phyloP scores from a whole-genome alignment of 2,888 invertebrate species.

The Orchesellides sinensis region DNA sequence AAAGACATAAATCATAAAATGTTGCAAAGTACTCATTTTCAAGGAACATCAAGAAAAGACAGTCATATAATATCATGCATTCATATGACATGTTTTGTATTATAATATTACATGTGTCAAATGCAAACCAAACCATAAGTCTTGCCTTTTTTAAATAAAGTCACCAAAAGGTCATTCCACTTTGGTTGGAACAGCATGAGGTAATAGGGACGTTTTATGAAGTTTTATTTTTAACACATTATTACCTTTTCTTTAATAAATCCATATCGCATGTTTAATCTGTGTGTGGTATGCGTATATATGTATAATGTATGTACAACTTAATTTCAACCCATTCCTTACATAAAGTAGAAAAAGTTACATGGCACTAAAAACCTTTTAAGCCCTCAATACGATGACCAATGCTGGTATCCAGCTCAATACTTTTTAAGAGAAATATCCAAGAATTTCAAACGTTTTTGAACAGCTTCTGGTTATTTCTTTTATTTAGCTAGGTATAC shows the following conservation, averaged over 20 bases:
- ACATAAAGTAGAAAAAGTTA: too few species aligned
- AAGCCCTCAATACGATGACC: too few species aligned
- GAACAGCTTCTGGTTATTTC: neutral
- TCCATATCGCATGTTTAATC: neutral
- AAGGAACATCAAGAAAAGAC: neutral
- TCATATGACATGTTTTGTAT: neutral
- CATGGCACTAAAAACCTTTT: too few species aligned
- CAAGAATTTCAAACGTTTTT: neutral
- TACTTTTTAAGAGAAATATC: too few species aligned
- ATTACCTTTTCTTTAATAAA: neutral
- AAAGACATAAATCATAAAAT: conserved; percentile 40
- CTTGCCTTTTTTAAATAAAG: neutral
- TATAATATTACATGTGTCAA: conserved; percentile 15
- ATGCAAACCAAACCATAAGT: conserved; percentile 29
- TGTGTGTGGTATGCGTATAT: neutral
- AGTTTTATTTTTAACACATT: conserved; percentile 38
- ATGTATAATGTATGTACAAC: too few species aligned
- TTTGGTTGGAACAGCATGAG: conserved; percentile 45
- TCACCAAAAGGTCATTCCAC: conserved; percentile 62
- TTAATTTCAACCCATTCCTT: too few species aligned
- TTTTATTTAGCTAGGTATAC: too few species aligned
- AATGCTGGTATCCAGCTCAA: too few species aligned
- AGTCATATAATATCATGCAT: neutral
- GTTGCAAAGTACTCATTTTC: conserved; percentile 4
- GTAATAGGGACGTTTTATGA: conserved; percentile 43